Evolutionary conservation across 2,888 invertebrate genomes (phyloP).

Genomic region (Leucoptera coffeella): DNA sequence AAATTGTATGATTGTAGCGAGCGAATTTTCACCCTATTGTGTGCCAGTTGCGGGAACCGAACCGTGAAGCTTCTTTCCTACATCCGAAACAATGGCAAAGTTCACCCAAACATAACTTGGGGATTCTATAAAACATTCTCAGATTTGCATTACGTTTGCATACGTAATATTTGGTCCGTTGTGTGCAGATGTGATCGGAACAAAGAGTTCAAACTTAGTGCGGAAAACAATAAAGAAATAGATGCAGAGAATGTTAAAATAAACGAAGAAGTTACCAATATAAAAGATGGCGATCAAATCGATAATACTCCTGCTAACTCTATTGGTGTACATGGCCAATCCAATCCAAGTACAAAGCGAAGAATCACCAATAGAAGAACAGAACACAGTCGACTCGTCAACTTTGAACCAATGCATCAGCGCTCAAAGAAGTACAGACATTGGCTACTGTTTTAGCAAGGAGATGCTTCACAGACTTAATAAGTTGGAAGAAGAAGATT

Average conservation of each 20-base stretch:
- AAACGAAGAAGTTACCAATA: too few relatives aligned
- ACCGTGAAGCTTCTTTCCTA: conserved; percentile 25
- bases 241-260: too few relatives aligned
- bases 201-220: not conserved
- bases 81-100: conserved; percentile 43
- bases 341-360: conserved; percentile 22
- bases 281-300: too few relatives aligned
- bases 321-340: conserved; percentile 6
- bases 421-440: conserved; percentile 26
- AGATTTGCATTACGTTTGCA: conserved; percentile 22
- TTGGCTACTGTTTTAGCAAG: conserved; percentile 63
- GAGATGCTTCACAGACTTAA: conserved; percentile 62
- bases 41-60: conserved; percentile 23
- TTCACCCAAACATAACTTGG: conserved; percentile 46
- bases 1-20: too few relatives aligned
- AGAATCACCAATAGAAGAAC: conserved; percentile 28
- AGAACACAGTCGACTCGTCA: conserved; percentile 20
- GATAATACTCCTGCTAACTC: too few relatives aligned
- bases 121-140: conserved; percentile 42
- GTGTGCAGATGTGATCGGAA: not conserved
- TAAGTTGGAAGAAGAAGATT: conserved; percentile 58
- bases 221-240: too few relatives aligned
- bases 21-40: conserved; percentile 50
- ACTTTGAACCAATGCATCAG: conserved; percentile 34
- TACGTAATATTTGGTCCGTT: conserved; percentile 23